Evolutionary conservation across 2,797 vertebrate genomes (phyloP).

Genomic region (Pseudochaenichthys georgianus): DNA sequence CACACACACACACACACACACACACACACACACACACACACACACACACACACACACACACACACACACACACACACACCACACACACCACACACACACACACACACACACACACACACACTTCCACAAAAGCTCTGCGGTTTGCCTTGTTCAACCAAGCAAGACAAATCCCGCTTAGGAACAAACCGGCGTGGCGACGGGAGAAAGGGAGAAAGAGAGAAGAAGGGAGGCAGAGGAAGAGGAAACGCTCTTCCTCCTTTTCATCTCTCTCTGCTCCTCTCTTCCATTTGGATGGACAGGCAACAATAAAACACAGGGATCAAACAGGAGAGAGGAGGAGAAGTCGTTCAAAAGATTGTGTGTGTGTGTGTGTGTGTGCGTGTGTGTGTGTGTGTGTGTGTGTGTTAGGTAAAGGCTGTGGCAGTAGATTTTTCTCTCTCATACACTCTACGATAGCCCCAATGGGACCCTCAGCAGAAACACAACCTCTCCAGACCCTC

Average conservation of each 20-base stretch:
- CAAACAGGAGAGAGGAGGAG: slow-evolving; percentile 67
- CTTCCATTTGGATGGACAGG: slow-evolving; percentile 74
- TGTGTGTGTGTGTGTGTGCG: slow-evolving; percentile 47
- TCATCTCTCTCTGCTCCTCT: slow-evolving; percentile 63
- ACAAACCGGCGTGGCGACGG: slow-evolving; percentile 71
- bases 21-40: slow-evolving; percentile 28
- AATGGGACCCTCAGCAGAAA: slow-evolving; percentile 77
- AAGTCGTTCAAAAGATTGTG: slow-evolving; percentile 49
- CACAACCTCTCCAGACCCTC: slow-evolving; percentile 82
- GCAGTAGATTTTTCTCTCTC: slow-evolving; percentile 70
- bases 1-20: slow-evolving; percentile 25
- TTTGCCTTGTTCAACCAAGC: slow-evolving; percentile 78
- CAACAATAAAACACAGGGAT: slow-evolving; percentile 67
- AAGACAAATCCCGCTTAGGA: slow-evolving; percentile 81
- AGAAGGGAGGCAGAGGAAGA: slow-evolving; percentile 23
- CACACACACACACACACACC: no score
- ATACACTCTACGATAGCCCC: slow-evolving; percentile 70
- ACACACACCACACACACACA: no score
- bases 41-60: no score
- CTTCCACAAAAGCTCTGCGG: slow-evolving; percentile 81
- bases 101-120: no score
- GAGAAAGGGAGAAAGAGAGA: slow-evolving; percentile 52
- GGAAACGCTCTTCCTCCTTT: slow-evolving; percentile 44
- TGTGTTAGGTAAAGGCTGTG: slow-evolving; percentile 38
- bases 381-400: slow-evolving; percentile 22